Percentiles rank a stretch among this genome's conserved stretches.
phyloP scores from a whole-genome alignment of 2,797 vertebrate genomes.

The Rhincodon typus region DNA sequence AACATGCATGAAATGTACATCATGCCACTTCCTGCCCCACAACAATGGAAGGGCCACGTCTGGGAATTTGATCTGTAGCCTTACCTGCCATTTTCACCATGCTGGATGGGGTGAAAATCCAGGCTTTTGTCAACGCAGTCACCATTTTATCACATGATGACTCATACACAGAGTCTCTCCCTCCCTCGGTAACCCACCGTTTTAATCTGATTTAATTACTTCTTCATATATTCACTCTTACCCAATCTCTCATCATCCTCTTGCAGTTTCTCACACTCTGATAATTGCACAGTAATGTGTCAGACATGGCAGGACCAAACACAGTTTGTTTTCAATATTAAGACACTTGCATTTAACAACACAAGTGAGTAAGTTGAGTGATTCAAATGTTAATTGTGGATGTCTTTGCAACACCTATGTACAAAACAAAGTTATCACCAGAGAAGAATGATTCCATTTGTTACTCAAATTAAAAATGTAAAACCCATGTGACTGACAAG shows the following conservation, averaged over 20 bases:
- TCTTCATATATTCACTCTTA: not conserved
- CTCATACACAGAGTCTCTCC: not conserved
- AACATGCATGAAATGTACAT: no score
- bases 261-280: not conserved
- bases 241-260: not conserved
- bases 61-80: no score
- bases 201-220: not conserved
- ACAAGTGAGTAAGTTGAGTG: not conserved
- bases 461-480: not conserved
- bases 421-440: not conserved
- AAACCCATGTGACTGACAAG: not conserved
- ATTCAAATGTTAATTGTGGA: not conserved
- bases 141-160: not conserved
- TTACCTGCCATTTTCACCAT: no score
- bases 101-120: no score
- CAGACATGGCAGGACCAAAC: not conserved
- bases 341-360: not conserved
- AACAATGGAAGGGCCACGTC: no score
- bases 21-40: no score
- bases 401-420: not conserved
- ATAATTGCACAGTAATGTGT: not conserved
- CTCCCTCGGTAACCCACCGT: not conserved
- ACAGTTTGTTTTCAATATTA: not conserved
- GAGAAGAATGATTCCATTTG: not conserved
- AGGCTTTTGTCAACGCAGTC: no score